These are phyloP conservation scores for Glomeris marginata DNA, from an alignment of 2,888 invertebrate species.

Conservation along the genomic window DNA sequence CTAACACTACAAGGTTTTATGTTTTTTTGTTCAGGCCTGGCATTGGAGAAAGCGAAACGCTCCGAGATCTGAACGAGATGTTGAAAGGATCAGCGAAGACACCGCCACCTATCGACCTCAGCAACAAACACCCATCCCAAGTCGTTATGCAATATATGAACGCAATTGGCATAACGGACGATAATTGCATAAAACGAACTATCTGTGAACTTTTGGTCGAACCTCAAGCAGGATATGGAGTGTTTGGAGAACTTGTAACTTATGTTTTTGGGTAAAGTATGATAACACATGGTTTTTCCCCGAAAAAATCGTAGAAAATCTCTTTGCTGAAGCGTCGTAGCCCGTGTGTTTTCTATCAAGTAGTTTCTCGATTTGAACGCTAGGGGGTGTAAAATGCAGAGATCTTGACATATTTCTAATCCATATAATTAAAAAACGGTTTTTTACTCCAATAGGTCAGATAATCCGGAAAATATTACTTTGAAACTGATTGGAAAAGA, in stretches of 20 bases:
- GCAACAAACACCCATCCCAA: not conserved
- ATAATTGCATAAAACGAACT: conserved; percentile 3
- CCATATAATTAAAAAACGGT: not conserved
- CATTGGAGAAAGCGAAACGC: not conserved
- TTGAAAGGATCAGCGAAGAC: not conserved
- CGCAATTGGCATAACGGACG: not conserved
- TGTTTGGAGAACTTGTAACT: conserved; percentile 9
- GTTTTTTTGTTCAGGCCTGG: not conserved
- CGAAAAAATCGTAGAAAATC: not conserved
- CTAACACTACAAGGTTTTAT: not conserved
- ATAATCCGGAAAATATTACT: not conserved
- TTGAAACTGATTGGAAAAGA: not conserved
- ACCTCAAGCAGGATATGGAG: conserved; percentile 12
- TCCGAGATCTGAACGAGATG: conserved; percentile 1
- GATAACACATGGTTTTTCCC: not conserved
- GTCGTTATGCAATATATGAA: conserved; percentile 7
- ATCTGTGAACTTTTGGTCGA: conserved; percentile 9
- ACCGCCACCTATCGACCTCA: conserved; percentile 6
- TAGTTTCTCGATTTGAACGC: too few relatives aligned
- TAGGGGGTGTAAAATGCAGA: too few relatives aligned
- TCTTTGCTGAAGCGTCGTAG: not conserved
- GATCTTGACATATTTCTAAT: not conserved
- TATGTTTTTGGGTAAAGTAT: conserved; percentile 7
- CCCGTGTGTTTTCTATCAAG: too few relatives aligned
- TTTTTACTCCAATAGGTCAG: not conserved